Conservation (phyloP, 2,113 vertebrate genomes). For the Glaucomys volans region DNA sequence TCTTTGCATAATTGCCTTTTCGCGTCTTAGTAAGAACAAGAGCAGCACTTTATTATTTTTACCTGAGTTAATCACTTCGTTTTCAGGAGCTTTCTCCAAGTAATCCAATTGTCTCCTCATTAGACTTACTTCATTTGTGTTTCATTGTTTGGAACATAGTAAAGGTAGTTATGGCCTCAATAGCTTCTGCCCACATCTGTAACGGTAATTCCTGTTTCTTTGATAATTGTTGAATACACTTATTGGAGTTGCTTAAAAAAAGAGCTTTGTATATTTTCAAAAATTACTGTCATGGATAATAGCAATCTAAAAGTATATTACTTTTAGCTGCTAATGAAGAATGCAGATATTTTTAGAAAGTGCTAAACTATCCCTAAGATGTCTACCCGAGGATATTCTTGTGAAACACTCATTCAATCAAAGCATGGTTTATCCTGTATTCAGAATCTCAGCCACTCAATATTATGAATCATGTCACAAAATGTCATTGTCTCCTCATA, state of each 20-base stretch:
- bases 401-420: neutral
- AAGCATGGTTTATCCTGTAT: neutral
- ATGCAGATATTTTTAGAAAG: slow-evolving; percentile 27
- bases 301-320: neutral
- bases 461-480: slow-evolving; percentile 54
- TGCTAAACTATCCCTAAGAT: neutral
- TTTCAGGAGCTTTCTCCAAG: slow-evolving; percentile 53
- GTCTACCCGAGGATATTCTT: neutral
- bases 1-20: slow-evolving; percentile 78
- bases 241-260: neutral
- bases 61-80: slow-evolving; percentile 66
- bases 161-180: neutral
- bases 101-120: slow-evolving; percentile 72
- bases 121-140: slow-evolving; percentile 68
- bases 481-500: slow-evolving; percentile 36
- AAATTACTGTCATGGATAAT: neutral
- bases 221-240: neutral
- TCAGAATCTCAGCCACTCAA: neutral
- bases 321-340: neutral
- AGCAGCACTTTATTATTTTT: slow-evolving; percentile 57
- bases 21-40: slow-evolving; percentile 64
- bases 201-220: slow-evolving; percentile 36
- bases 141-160: slow-evolving; percentile 54
- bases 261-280: neutral
- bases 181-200: neutral